Base-by-base conservation (phyloP, 2,113 vertebrate genomes). In the Ptilonorhynchus violaceus region DNA sequence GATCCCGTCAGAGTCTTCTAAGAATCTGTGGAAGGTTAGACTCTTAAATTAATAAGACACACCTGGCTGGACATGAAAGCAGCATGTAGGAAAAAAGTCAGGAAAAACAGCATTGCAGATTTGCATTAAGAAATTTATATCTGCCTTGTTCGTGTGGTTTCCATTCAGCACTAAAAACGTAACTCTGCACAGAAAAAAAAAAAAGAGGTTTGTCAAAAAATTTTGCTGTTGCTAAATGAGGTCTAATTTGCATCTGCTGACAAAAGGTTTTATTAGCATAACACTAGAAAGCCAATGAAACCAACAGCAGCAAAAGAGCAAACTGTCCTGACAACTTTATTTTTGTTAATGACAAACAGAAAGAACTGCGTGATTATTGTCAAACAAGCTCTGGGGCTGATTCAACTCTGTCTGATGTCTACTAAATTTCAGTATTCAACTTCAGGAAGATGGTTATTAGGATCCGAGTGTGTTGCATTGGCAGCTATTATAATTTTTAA, bases 341-440 rank as follows among this genome's bases (percentile, higher is more conserved):
- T 92, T 91, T 89, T 85, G 53, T 68, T 96, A 89, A 91, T 42
- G 44, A 52, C 56, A 76, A 93, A 92, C 41, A 95, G 76, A 86
- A 69, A 58, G 19, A 68, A 41, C 15, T 53, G 46, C 28, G 18
- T n/a, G 8, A 73, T 44, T 68, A 33, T 33, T 68, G 70, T 79
- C 75, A 93, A 67, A 64, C 15, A 59, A 80, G 28, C 27, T 73
- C 47, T 87, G 58, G 11, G 42, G 15, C 22, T 56, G 55, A 73
- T 58, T 69, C 55, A 42, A 1, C 33, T 58, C 49, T 46, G 9
- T 33, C 42, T 85, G 31, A 50, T 49, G 30, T 23, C 58, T 68
- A 39, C 22, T 37, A 33, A 58, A 53, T 63, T 37, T 85, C 58
- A 72, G 37, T 12, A 27, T 87, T 85, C 73, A 23, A 62, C 25